Base-by-base conservation (phyloP, 2,113 vertebrate genomes). In the Microtus ochrogaster region DNA sequence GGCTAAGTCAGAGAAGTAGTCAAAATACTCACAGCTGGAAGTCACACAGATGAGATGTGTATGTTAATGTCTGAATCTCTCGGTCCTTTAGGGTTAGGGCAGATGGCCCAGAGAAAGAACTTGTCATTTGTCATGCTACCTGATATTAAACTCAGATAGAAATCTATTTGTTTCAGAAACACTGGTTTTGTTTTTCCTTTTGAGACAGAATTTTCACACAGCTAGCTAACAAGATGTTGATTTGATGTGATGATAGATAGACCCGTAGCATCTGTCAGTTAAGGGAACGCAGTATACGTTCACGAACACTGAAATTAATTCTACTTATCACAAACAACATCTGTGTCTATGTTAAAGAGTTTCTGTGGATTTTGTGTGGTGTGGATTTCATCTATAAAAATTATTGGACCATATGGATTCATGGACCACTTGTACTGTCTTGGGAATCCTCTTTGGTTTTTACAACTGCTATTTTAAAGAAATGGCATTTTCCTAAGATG, bases 231-330 rank as follows among this genome's bases (percentile, higher is more conserved):
- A 95, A 89, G 82, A 88, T 39, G 24, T 77, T 13, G 16, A 7
- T 61, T 89, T 83, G 92, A 79, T 44, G 72, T 72, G 63, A 70
- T 44, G 81, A 91, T 72, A 77, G 61, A 72, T 87, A 77, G 61
- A 30, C 14, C 33, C 89, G 58, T 65, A 74, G 24, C 81, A 68
- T 82, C 41, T 87, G 17, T 61, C 89, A 22, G 2, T 89, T 90
- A 81, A 66, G 79, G 87, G 83, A 55, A 63, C 3, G 3, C 14
- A 17, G 26, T 90, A 2, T 30, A 58, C 39, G 3, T 61, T 77
- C 41, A 49, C 33, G 49, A 70, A 85, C 77, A 89, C n/a, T 52
- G 49, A 92, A 86, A 86, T 94, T 66, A 86, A 66, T 92, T 89
- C 65, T 41, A 10, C 24, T 77, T n/a, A 73, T 94, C 73, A 39